A percentile compares a stretch with the other conserved stretches of the same genome.
These are phyloP conservation scores for Polylopha cassiicola DNA, from an alignment of 2,888 invertebrate genomes.

Conservation along the genomic window DNA sequence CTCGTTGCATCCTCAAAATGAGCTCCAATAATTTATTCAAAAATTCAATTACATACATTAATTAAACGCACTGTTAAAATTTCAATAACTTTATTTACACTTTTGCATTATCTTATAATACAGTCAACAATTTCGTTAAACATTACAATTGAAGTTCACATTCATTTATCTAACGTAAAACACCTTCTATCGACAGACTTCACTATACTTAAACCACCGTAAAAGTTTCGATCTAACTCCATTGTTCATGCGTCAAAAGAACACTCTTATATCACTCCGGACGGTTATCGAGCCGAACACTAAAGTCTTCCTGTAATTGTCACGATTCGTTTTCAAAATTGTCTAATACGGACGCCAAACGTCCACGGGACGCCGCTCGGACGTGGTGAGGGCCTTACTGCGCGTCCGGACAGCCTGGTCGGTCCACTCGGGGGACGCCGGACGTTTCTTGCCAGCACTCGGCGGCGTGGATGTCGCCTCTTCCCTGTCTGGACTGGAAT, in stretches of 20 bases:
- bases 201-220: constrained; percentile 38
- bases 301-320: constrained; percentile 33
- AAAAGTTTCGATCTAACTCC: constrained; percentile 31
- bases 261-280: constrained; percentile 39
- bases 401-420: constrained; percentile 65
- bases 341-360: constrained; percentile 87
- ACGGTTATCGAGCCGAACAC: constrained; percentile 49
- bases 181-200: constrained; percentile 60
- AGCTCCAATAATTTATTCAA: constrained; percentile 26
- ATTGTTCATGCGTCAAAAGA: constrained; percentile 30
- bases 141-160: constrained; percentile 68
- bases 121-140: constrained; percentile 72
- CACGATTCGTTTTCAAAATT: constrained; percentile 24
- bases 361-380: constrained; percentile 78
- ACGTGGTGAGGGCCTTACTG: constrained; percentile 61
- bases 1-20: constrained; percentile 35
- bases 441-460: constrained; percentile 67
- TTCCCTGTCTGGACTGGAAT: constrained; percentile 65
- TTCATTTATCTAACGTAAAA: constrained; percentile 71
- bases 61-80: constrained; percentile 45
- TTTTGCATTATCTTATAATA: constrained; percentile 74
- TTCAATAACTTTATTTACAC: constrained; percentile 76
- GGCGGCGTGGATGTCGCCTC: constrained; percentile 52
- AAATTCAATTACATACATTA: constrained; percentile 19
- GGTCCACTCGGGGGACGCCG: constrained; percentile 74